Evolutionary conservation across 1,140 invertebrate genomes (phyloP).

Genomic region (Drosophila auraria): DNA sequence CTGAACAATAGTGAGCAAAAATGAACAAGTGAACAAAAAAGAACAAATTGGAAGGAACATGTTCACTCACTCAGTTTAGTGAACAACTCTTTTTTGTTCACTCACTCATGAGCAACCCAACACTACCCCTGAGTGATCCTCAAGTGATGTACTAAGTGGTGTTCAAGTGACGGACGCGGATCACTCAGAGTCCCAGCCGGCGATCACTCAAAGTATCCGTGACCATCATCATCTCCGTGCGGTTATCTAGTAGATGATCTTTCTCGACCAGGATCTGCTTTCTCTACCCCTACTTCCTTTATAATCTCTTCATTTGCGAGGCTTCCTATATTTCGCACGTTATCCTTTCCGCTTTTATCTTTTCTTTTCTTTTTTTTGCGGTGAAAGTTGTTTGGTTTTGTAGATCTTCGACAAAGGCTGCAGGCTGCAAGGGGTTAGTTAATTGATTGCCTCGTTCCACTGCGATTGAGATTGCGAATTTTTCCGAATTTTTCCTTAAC

Average conservation of each 20-base stretch:
- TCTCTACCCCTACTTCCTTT: background rate
- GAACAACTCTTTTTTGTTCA: too few relatives aligned
- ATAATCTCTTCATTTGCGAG: constrained; percentile 34
- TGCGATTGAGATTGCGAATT: constrained; percentile 22
- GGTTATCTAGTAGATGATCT: constrained; percentile 29
- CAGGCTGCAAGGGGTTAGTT: constrained; percentile 51
- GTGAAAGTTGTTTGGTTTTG: constrained; percentile 70
- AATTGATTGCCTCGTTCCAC: constrained; percentile 63
- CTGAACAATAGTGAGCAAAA: too few relatives aligned
- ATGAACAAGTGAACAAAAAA: too few relatives aligned
- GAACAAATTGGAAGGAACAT: too few relatives aligned
- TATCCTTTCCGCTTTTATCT: constrained; percentile 33
- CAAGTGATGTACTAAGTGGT: constrained; percentile 48
- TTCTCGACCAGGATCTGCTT: constrained; percentile 4
- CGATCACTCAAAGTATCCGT: constrained; percentile 53
- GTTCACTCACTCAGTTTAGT: too few relatives aligned
- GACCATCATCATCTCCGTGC: constrained; percentile 16
- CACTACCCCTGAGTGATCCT: constrained; percentile 51
- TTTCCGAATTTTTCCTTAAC: constrained; percentile 35
- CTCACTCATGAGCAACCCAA: too few relatives aligned
- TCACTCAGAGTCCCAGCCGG: background rate
- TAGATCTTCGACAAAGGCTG: constrained; percentile 32
- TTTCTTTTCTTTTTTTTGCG: constrained; percentile 38
- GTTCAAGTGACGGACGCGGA: constrained; percentile 35
- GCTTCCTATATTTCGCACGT: constrained; percentile 62